These are phyloP conservation scores for Drosophila anomelani DNA, from an alignment of 2,888 invertebrate genomes.

Conservation along the genomic window DNA sequence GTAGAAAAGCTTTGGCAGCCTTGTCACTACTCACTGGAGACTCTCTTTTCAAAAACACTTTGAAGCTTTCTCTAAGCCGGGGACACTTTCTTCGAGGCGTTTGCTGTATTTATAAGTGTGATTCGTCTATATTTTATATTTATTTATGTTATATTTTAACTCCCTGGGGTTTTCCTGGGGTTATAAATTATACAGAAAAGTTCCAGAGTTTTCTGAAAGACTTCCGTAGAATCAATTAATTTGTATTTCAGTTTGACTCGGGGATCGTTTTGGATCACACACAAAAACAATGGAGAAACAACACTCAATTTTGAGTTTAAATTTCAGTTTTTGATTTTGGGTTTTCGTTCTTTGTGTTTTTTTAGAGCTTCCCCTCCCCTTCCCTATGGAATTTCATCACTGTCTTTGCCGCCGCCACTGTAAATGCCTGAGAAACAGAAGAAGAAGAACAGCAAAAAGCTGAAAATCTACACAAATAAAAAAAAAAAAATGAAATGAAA, in stretches of 20 bases:
- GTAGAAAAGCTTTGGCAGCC: constrained; percentile 5
- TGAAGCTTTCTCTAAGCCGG: neutral
- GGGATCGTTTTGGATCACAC: neutral
- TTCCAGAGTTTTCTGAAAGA: neutral
- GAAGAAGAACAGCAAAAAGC: too few relatives aligned
- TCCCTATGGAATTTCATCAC: constrained; percentile 22
- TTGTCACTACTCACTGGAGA: constrained; percentile 2
- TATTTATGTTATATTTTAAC: neutral
- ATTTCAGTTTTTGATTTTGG: constrained; percentile 30
- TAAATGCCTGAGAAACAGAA: constrained; percentile 31
- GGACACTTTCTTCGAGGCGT: constrained; percentile 13
- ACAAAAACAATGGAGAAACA: constrained; percentile 23
- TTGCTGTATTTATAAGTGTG: neutral
- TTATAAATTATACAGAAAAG: too few relatives aligned
- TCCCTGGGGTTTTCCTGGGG: too few relatives aligned
- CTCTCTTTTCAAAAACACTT: constrained; percentile 1
- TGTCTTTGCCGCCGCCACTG: constrained; percentile 27
- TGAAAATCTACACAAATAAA: too few relatives aligned
- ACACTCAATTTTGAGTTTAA: constrained; percentile 29
- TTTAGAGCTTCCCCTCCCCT: constrained; percentile 19
- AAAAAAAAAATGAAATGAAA: neutral
- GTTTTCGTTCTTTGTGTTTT: constrained; percentile 4
- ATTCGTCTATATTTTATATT: neutral
- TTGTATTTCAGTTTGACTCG: constrained; percentile 15
- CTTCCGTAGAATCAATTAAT: constrained; percentile 29